A percentile compares a stretch with the other conserved stretches of the same genome.
Conservation (phyloP, 2,113 vertebrate species). For the Petaurus breviceps region DNA sequence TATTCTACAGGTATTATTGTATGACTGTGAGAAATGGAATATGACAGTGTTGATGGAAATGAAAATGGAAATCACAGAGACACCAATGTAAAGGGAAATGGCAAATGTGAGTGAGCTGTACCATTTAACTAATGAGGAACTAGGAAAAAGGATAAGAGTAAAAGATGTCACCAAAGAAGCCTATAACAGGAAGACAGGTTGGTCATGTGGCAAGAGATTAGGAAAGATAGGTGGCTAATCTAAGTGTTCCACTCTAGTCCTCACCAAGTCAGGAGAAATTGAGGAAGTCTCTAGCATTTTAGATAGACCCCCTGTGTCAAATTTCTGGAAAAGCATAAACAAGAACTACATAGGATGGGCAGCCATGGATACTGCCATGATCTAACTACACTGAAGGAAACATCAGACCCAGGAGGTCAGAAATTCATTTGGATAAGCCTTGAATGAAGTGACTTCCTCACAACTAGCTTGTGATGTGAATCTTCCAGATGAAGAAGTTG, state of each 20-base stretch:
- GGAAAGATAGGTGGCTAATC: not conserved
- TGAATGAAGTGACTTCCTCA: not conserved
- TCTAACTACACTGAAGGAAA: not conserved
- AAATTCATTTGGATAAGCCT: not conserved
- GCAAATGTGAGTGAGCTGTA: not conserved
- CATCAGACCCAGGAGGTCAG: not conserved
- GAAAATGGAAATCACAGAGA: not conserved
- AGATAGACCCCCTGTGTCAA: not conserved
- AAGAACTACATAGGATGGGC: not conserved
- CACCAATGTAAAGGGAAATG: not conserved
- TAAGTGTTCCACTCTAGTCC: not conserved
- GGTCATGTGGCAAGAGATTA: not conserved
- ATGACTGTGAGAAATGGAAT: not conserved
- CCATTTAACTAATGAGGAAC: not conserved
- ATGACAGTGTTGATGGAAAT: not conserved
- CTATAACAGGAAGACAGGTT: not conserved
- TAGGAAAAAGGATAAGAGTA: not conserved
- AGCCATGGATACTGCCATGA: not conserved
- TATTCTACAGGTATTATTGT: not conserved
- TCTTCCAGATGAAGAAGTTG: not conserved
- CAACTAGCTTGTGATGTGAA: not conserved
- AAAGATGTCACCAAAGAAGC: not conserved
- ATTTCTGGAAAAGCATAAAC: not conserved
- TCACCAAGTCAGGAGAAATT: not conserved
- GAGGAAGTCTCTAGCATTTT: not conserved